Percentiles rank a stretch among this genome's conserved stretches.
Conservation (phyloP, 2,888 invertebrate genomes). For the Erannis defoliaria region DNA sequence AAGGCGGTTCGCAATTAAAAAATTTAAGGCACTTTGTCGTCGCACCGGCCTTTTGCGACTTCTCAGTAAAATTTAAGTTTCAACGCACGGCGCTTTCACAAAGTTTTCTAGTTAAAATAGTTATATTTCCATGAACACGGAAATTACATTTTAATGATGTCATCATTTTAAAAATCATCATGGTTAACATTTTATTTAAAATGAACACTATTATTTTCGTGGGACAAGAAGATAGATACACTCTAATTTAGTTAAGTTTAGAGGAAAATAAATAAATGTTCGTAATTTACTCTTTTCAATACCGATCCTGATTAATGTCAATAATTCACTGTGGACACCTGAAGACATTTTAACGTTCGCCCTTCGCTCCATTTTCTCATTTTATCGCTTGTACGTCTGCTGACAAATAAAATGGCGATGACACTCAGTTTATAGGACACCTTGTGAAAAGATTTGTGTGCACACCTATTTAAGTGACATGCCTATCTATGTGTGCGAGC, state of each 20-base stretch:
- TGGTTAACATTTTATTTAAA: constrained; percentile 27
- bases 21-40: constrained; percentile 83
- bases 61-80: constrained; percentile 61
- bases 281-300: constrained; percentile 53
- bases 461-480: constrained; percentile 72
- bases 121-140: constrained; percentile 36
- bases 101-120: constrained; percentile 46
- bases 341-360: constrained; percentile 60
- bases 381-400: constrained; percentile 61
- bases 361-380: constrained; percentile 60
- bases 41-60: constrained; percentile 62
- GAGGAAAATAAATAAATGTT: constrained; percentile 49
- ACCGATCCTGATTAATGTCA: constrained; percentile 58
- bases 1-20: constrained; percentile 83
- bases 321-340: constrained; percentile 53
- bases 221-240: constrained; percentile 24
- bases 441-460: constrained; percentile 71
- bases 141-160: constrained; percentile 48
- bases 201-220: constrained; percentile 28
- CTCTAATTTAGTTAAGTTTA: constrained; percentile 43
- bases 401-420: constrained; percentile 66
- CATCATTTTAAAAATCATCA: constrained; percentile 42
- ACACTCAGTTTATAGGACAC: constrained; percentile 57
- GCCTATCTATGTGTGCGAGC: constrained; percentile 62
- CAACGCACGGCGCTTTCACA: constrained; percentile 54